Base-by-base conservation (phyloP, 2,888 invertebrate genomes). In the Eustalomyia histrio region DNA sequence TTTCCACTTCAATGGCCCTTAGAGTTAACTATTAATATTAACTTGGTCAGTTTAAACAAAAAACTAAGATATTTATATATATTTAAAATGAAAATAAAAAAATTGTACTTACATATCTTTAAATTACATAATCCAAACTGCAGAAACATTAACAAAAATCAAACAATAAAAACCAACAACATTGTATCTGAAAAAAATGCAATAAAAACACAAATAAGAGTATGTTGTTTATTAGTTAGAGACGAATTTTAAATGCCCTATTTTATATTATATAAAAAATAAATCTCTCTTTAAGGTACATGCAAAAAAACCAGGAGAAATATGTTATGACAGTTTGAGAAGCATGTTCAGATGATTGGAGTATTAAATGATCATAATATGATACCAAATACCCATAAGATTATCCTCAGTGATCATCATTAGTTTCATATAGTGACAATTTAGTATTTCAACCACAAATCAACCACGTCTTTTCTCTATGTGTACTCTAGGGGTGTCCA, bases 111-210 rank as follows among this genome's bases (percentile, higher is more conserved):
- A 21, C 21, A 5, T 63, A 17, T 43, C 52, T 67, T 52, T 21
- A 21, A 29, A 58, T 79, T 79, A 69, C 73, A 74, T 79, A 79
- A 79, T 64, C 33, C 18, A 58, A 69, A 64, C 73, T 69, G 53
- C 68, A 67, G 29, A 58, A 64, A 43, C 6, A 63, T 17, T 16
- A 68, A 47, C 24, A 17, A 39, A 24, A 47, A 65, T 50, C 16
- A 63, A 64, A 63, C 21, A 47, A 24, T 53, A 64, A 52, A 64
- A 52, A n/a, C 17, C 50, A 55, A 67, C 43, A 58, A 52, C n/a
- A 58, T 65, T 71, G 64, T 53, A 39, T 52, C 10, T 16, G 57
- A 47, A 47, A 6, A 75, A 12, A 17, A 2, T 18, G 43, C 47
- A 63, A 63, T 16, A 63, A 63, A 24, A 47, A 63, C 4, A n/a